Evolutionary conservation across 2,888 invertebrate genomes (phyloP), one percentile per base, ranked within the genome.

Genomic region (Dendrolimus pini): DNA sequence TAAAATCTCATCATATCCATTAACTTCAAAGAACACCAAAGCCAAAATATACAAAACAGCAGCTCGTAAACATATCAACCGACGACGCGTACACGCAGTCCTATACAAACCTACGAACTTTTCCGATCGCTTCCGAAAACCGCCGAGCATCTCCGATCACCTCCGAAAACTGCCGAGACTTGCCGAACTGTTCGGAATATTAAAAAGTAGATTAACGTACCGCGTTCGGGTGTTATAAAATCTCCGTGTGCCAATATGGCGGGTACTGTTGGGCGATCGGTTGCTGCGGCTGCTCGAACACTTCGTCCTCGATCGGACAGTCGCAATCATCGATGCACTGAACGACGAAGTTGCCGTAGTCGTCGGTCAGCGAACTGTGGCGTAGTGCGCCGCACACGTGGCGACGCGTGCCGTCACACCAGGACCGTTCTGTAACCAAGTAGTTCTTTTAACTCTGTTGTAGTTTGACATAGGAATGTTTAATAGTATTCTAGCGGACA

Each of bases 341-440:
- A 69, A 79, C 89, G 61, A 89, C 82, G 77, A 90, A 91, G 85
- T 91, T 91, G 59, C 91, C 91, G 82, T 91, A 91, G 79, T 91
- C 91, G 84, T 91, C 91, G 9, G 91, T 91, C 55, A 90, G 84
- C 61, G 89, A 79, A 66, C 80, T 77, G 83, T 91, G 91, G 0
- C 86, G 82, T 61, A 82, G 75, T 58, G 80, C 78, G 61, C 86
- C 79, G 78, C 86, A 89, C 69, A 78, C 76, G 83, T 87, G 89
- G n/a, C 86, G 83, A 60, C 82, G 74, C 53, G 74, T 81, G 56
- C 78, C 72, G 59, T 65, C 71, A 63, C 88, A 83, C 86, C 92
- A 83, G 71, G 74, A 74, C 0, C 80, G 77, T 68, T 88, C 89
- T 89, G 72, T 1, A 30, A 30, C 3, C 30, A 30, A 30, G 6